Percentiles rank a stretch among this genome's conserved stretches.
phyloP scores from a whole-genome alignment of 1,140 invertebrate genomes.

The Diachasma alloeum region DNA sequence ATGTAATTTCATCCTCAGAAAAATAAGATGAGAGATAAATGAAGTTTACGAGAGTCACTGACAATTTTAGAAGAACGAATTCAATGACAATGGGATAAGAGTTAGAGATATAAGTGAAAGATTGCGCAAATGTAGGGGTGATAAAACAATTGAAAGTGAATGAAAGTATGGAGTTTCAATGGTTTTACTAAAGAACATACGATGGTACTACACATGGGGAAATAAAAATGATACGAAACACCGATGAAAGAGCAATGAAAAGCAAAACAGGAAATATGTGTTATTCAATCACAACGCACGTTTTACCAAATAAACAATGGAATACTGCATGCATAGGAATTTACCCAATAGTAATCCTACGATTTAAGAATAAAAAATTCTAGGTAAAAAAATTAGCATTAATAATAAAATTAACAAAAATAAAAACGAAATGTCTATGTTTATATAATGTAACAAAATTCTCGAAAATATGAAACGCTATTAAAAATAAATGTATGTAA shows the following conservation, averaged over 20 bases:
- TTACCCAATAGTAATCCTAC: conserved; percentile 24
- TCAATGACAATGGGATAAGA: not conserved
- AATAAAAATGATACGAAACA: not conserved
- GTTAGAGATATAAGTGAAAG: not conserved
- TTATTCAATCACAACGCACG: conserved; percentile 34
- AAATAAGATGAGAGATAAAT: not conserved
- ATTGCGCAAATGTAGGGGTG: not conserved
- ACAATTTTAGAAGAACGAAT: not conserved
- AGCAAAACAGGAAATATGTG: conserved; percentile 22
- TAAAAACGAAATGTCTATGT: conserved; percentile 34
- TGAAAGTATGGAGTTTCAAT: conserved; percentile 1
- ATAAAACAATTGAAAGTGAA: not conserved
- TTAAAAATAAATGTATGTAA: conserved; percentile 39
- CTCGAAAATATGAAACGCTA: conserved; percentile 36
- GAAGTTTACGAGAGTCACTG: not conserved
- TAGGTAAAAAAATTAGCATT: conserved; percentile 19
- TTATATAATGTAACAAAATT: conserved; percentile 37
- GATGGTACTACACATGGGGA: not conserved
- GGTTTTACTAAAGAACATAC: not conserved
- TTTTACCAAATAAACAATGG: conserved; percentile 40
- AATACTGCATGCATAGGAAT: conserved; percentile 38
- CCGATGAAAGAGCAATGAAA: not conserved
- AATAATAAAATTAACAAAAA: conserved; percentile 6
- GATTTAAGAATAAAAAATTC: conserved; percentile 22
- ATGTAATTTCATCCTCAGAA: not conserved